Conservation (phyloP, 2,888 invertebrate species). For the Thecocarcelia acutangulata region DNA sequence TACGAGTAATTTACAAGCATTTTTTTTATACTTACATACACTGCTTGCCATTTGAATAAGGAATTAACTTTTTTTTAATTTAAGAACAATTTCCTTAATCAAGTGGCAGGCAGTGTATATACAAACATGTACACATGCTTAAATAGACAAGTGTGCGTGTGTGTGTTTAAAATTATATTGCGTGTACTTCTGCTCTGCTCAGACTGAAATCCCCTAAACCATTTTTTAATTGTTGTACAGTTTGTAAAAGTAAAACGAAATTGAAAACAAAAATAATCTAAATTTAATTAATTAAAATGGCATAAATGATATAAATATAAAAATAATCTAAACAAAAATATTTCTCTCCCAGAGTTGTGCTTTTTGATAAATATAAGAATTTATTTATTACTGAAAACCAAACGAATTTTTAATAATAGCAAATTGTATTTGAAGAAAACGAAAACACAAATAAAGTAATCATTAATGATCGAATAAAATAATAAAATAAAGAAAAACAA, state of each 20-base stretch:
- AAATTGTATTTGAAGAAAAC: slow-evolving; percentile 13
- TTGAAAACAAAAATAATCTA: background rate
- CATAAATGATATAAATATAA: slow-evolving; percentile 13
- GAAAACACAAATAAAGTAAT: background rate
- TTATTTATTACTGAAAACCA: slow-evolving; percentile 27
- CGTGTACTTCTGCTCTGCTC: background rate
- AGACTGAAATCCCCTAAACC: slow-evolving; percentile 16
- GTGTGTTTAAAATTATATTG: background rate
- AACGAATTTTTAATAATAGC: slow-evolving; percentile 33
- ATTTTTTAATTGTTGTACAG: background rate
- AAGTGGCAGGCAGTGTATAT: no score
- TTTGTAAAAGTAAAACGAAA: background rate
- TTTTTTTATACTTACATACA: no score
- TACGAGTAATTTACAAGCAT: no score
- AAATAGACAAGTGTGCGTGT: background rate
- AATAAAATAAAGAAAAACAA: background rate
- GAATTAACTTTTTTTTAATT: no score
- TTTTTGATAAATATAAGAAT: slow-evolving; percentile 48
- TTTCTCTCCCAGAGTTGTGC: slow-evolving; percentile 55
- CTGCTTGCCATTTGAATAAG: no score
- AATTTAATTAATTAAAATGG: background rate
- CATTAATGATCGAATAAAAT: background rate
- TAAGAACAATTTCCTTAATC: no score
- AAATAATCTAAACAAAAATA: background rate
- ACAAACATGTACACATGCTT: background rate